These are phyloP conservation scores for Malaclemys terrapin DNA, from an alignment of 2,113 vertebrate genomes.

Conservation along the genomic window DNA sequence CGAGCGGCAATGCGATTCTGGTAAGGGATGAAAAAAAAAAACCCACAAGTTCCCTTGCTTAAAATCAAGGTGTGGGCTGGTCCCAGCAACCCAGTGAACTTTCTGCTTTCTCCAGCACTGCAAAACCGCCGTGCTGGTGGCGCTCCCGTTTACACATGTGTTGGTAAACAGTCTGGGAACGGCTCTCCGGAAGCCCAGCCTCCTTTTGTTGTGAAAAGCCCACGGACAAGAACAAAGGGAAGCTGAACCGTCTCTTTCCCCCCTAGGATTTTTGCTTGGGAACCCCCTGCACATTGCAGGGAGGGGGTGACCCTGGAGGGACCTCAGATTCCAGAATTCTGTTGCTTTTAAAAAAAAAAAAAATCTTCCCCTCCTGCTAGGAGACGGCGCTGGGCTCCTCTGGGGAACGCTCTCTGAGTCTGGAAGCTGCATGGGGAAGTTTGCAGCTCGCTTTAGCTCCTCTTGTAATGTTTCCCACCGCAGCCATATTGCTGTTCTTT, in stretches of 20 bases:
- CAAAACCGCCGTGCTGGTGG: not conserved
- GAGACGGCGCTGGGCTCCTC: not conserved
- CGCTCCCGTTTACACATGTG: conserved; percentile 29
- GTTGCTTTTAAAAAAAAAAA: not conserved
- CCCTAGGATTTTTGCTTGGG: not conserved
- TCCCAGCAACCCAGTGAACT: not conserved
- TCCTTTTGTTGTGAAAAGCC: conserved; percentile 58
- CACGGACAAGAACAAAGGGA: conserved; percentile 56
- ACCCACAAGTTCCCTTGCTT: not conserved
- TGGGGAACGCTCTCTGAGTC: no score
- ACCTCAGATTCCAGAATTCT: not conserved
- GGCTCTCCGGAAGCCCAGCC: not conserved
- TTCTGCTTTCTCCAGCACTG: not conserved
- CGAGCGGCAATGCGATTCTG: conserved; percentile 93
- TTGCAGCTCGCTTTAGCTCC: not conserved
- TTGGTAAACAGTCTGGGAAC: conserved; percentile 70
- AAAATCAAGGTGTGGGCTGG: not conserved
- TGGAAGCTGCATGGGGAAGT: not conserved
- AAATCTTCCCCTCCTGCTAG: not conserved
- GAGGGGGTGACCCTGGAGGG: not conserved
- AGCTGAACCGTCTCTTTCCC: not conserved
- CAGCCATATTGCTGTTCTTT: not conserved
- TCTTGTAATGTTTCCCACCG: not conserved
- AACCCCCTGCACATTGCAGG: rapidly evolving
- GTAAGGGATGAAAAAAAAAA: conserved; percentile 80